Conservation (phyloP, 1,140 invertebrate species). For the Brachionus paranguensis region DNA sequence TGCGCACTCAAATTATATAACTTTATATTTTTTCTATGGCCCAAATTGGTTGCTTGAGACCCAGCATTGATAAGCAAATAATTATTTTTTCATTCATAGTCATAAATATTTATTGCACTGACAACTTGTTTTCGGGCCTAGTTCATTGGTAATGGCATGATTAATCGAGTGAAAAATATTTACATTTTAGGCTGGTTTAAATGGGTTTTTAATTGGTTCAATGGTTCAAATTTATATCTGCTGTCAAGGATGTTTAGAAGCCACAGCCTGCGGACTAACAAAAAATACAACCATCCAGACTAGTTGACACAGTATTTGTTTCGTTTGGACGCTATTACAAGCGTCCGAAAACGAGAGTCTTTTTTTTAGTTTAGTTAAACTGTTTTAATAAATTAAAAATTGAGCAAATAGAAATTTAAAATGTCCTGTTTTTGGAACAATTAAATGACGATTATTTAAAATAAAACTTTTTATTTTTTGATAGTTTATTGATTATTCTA, state of each 20-base stretch:
- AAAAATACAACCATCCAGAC: not conserved
- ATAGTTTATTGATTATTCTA: not conserved
- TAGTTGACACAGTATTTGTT: not conserved
- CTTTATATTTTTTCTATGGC: not conserved
- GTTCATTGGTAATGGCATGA: not conserved
- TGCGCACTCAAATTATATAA: not conserved
- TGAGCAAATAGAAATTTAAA: not conserved
- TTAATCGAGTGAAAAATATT: not conserved
- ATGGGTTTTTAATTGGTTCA: not conserved
- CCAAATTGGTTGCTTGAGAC: not conserved
- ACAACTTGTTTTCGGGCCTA: not conserved
- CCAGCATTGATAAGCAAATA: not conserved
- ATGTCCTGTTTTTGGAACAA: not conserved
- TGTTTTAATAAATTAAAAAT: not conserved
- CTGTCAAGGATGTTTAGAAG: not conserved
- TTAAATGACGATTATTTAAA: not conserved
- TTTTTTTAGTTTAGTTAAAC: not conserved
- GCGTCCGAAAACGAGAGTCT: not conserved
- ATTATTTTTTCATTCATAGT: not conserved
- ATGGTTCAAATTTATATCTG: not conserved
- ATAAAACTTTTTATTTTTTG: not conserved
- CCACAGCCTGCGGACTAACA: not conserved
- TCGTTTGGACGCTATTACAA: not conserved
- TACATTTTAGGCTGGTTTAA: not conserved
- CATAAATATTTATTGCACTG: not conserved